Base-by-base conservation (phyloP, 2,113 vertebrate species). In the Oncorhynchus kisutch region DNA sequence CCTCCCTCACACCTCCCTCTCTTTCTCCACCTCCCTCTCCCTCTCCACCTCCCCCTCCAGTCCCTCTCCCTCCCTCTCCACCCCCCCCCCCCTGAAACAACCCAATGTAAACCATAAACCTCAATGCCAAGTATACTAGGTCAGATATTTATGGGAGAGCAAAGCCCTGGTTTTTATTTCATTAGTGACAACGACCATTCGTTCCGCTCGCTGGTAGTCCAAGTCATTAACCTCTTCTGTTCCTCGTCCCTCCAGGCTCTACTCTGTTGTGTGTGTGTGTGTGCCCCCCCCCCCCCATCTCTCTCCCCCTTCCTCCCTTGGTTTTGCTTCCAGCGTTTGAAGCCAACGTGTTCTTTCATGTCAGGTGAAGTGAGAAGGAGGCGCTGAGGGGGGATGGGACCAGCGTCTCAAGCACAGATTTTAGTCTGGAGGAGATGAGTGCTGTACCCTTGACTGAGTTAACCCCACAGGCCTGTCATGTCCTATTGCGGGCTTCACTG, bases 401-500 rank as follows among this genome's bases (percentile, higher is more conserved):
- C 67, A 60, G 59, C 31, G 71, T 80, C 67, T 82, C 67, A 51
- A 81, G 81, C 70, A 69, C 74, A 77, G 84, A 79, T 82, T 34
- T 34, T 34, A 34, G 31, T 87, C 84, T 81, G 74, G 83, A 87
- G 82, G 85, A 90, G 76, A 88, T 74, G 77, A 81, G 77, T 69
- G 83, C 72, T 34, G 31, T 34, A 57, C 81, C 78, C 71, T 84
- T 85, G 88, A 88, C 91, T 84, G 89, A 79, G 83, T 88, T 89
- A 90, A 90, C 91, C 92, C 88, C 82, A 81, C 83, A 88, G 89
- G 88, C 87, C 78, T 88, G 92, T 92, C 91, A 90, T 77, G 87
- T 92, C 87, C 83, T 82, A 89, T 93, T 92, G 89, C 91, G 82
- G 70, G 90, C 89, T 89, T 89, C 89, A 86, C 82, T 90, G 91